Evolutionary conservation across 2,113 vertebrate genomes (phyloP).

Genomic region (Notarius quadriscutis): DNA sequence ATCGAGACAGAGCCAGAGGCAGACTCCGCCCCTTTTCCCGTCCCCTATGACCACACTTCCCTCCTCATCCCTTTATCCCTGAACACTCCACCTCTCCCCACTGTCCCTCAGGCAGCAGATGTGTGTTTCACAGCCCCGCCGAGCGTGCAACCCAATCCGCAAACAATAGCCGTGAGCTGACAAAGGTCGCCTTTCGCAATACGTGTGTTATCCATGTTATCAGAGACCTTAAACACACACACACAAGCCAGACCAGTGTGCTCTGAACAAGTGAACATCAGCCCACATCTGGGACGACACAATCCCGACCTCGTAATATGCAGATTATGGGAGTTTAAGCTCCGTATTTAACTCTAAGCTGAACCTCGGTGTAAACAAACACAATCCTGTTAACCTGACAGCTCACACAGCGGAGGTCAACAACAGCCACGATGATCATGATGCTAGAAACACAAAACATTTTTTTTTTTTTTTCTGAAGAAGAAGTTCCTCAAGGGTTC

Average conservation of each 20-base stretch:
- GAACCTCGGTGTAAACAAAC: conserved; percentile 65
- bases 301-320: conserved; percentile 48
- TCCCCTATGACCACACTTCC: conserved; percentile 16
- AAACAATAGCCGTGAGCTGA: conserved; percentile 78
- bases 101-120: conserved; percentile 71
- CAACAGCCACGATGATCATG: conserved; percentile 34
- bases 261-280: not conserved
- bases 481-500: not conserved
- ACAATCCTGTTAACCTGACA: conserved; percentile 65
- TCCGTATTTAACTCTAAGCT: conserved; percentile 61
- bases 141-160: conserved; percentile 70
- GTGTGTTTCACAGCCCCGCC: conserved; percentile 75
- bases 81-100: conserved; percentile 21
- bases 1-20: conserved; percentile 67
- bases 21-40: conserved; percentile 53
- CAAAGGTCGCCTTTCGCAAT: conserved; percentile 73
- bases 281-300: not conserved
- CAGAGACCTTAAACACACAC: conserved; percentile 49
- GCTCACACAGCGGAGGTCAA: conserved; percentile 48
- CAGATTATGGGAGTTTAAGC: conserved; percentile 62
- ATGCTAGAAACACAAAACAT: not conserved
- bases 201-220: conserved; percentile 51
- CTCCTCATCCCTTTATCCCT: conserved; percentile 6
- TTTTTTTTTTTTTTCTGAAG: too few species aligned
- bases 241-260: conserved; percentile 8